These are phyloP conservation scores for Coptotermes formosanus DNA, from an alignment of 1,140 invertebrate species.

Conservation along the genomic window DNA sequence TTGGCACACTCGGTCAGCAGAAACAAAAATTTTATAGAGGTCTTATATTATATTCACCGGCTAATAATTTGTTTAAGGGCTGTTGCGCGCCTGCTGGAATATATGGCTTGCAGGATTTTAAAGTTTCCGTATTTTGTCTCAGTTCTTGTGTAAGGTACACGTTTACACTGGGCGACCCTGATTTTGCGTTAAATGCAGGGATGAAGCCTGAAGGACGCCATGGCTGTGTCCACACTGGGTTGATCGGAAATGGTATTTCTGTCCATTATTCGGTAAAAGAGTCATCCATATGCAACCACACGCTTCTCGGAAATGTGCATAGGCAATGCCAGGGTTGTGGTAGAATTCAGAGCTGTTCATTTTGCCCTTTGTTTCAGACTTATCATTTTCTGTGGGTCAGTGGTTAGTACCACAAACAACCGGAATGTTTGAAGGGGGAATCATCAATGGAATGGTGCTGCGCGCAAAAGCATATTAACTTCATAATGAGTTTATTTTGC, in stretches of 20 bases:
- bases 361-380: neutral
- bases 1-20: too few species aligned
- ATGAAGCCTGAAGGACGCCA: neutral
- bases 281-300: neutral
- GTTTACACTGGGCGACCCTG: neutral
- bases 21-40: too few species aligned
- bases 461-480: too few species aligned
- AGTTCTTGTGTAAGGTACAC: neutral
- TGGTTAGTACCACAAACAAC: neutral
- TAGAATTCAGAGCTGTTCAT: neutral
- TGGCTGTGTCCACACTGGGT: conserved; percentile 1
- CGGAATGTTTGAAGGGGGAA: neutral
- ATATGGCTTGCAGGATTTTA: neutral
- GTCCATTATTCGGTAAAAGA: neutral
- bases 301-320: neutral
- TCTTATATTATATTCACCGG: too few species aligned
- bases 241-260: neutral
- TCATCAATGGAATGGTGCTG: too few species aligned
- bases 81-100: neutral
- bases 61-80: too few species aligned
- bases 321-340: neutral
- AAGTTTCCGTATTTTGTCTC: neutral
- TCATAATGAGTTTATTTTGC: too few species aligned
- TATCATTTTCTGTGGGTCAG: neutral
- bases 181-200: neutral